Evolutionary conservation across 53 echinoderm and acorn worm genomes (phyloP), one percentile per base, ranked within the genome.

Genomic region (Apostichopus leukothele): DNA sequence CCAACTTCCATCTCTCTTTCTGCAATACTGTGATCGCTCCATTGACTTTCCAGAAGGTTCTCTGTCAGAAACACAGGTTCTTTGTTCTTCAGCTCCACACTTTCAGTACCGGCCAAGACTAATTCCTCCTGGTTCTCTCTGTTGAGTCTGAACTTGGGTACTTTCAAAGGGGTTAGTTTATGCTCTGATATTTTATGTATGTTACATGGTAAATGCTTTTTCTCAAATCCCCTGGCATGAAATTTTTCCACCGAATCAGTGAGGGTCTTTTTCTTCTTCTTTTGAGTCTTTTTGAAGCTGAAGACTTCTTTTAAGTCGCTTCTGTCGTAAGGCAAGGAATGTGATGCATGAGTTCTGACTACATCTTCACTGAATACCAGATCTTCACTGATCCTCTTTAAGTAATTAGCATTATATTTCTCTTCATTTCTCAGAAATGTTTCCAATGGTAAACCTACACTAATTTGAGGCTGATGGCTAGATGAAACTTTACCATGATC

Each of bases 191-290:
- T 88, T 61, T 92, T 93, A 60, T 92, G 94, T 75, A 99, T 93
- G 90, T 99, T 93, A 86, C 99, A 99, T 16, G 99, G 99, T 16
- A 95, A 60, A 85, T 99, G 99, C 76, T 95, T 95, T 75, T 94
- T 94, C 68, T 99, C 93, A 7, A 91, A 79, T 19, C 91, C 94
- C 55, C 93, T 90, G 7, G 94, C 77, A 81, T 96, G 94, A 85
- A 94, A 92, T 50, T 94, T 86, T 22, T 93, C 96, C 10, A 91
- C 88, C 1, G 90, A 79, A 12, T 89, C 92, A n/a, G 85, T 22
- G 51, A 74, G n/a, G 1, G 26, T 9, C 19, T 76, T 75, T 88
- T 89, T 93, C 13, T 73, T 89, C 25, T 91, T 91, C 51, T 76
- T 67, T 20, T 18, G 53, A 7, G 92, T 60, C 16, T 89, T 89